phyloP scores from a whole-genome alignment of 1,140 invertebrate species.

The Dendrolimus punctatus region DNA sequence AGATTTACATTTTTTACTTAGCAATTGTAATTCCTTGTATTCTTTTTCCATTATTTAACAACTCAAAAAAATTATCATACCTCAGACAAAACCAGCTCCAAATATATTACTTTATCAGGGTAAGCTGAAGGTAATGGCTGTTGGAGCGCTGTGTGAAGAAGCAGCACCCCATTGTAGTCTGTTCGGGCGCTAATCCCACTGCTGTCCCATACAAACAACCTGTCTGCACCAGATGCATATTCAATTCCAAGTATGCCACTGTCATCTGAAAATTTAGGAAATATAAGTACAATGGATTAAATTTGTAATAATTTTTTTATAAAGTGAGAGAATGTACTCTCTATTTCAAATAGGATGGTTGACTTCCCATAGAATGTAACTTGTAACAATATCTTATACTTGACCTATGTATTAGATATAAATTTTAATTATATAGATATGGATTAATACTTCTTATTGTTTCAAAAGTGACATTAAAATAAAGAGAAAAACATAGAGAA shows the following conservation, averaged over 20 bases:
- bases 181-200: constrained; percentile 85
- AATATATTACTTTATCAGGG: constrained; percentile 82
- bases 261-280: constrained; percentile 42
- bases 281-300: not conserved
- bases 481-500: no score
- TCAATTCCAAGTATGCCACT: constrained; percentile 69
- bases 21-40: no score
- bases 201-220: constrained; percentile 87
- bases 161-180: constrained; percentile 91
- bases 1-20: no score
- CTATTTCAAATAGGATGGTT: no score
- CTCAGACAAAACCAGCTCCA: constrained; percentile 90
- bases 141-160: constrained; percentile 91
- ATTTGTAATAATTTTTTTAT: no score
- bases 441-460: no score
- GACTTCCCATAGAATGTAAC: no score
- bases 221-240: constrained; percentile 85
- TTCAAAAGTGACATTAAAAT: no score
- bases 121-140: constrained; percentile 77
- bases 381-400: no score
- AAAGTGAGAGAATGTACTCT: no score
- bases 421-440: no score
- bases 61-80: constrained; percentile 61
- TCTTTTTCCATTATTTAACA: not conserved
- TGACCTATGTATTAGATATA: no score